Evolutionary conservation across 2,888 invertebrate genomes (phyloP).

Genomic region (Scaptomyza reducta): DNA sequence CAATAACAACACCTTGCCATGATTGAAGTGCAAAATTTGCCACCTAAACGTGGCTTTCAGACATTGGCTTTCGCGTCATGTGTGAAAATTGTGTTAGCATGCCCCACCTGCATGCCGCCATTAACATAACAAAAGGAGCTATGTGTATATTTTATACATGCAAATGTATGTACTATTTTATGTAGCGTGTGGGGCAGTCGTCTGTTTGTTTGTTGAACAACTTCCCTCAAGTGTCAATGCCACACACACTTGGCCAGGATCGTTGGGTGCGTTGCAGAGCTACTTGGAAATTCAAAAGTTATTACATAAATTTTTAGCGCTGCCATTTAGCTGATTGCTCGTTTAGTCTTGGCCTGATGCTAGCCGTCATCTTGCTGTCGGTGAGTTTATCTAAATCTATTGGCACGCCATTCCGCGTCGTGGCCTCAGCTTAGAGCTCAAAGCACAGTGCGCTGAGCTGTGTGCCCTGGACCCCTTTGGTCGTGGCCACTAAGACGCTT

Average conservation of each 20-base stretch:
- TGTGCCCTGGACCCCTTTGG: conserved; percentile 15
- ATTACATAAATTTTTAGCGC: conserved; percentile 79
- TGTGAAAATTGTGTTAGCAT: conserved; percentile 74
- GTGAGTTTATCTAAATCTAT: conserved; percentile 73
- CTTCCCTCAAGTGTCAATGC: conserved; percentile 61
- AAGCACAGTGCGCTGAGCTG: neutral
- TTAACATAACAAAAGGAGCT: conserved; percentile 75
- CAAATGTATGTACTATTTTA: conserved; percentile 10
- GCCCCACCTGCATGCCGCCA: conserved; percentile 53
- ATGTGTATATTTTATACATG: conserved; percentile 11
- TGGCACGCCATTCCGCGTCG: conserved; percentile 58
- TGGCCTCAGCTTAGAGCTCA: conserved; percentile 23
- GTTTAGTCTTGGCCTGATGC: conserved; percentile 45
- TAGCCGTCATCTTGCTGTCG: conserved; percentile 14
- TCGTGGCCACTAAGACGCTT: conserved; percentile 66
- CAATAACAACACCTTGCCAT: conserved; percentile 16
- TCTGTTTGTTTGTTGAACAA: conserved; percentile 47
- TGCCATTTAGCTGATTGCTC: conserved; percentile 78
- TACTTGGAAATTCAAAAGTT: conserved; percentile 78
- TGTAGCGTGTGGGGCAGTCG: conserved; percentile 32
- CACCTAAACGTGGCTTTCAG: conserved; percentile 50
- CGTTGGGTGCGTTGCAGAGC: conserved; percentile 36
- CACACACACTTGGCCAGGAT: conserved; percentile 39
- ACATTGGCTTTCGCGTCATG: conserved; percentile 53
- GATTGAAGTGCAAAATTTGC: conserved; percentile 69